Conservation (phyloP, 2,888 invertebrate species). For the Arctia plantaginis region DNA sequence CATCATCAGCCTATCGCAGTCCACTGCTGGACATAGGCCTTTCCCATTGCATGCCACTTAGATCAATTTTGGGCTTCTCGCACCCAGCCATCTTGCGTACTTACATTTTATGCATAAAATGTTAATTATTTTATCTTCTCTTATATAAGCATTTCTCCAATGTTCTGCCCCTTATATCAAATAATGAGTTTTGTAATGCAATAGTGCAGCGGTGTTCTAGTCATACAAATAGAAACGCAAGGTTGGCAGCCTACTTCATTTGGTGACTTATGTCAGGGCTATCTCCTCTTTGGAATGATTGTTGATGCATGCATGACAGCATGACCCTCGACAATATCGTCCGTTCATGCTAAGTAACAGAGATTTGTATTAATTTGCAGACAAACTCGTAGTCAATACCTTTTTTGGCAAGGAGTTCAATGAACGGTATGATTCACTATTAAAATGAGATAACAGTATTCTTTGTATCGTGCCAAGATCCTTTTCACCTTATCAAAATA, state of each 20-base stretch:
- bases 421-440: constrained; percentile 72
- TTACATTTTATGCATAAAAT: not conserved
- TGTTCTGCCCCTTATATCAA: constrained; percentile 56
- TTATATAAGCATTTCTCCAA: constrained; percentile 41
- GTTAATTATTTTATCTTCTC: constrained; percentile 6
- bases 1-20: too few species aligned
- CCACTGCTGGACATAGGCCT: too few species aligned
- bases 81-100: too few species aligned
- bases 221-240: constrained; percentile 79
- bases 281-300: constrained; percentile 67
- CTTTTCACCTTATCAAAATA: constrained; percentile 54
- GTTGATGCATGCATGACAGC: constrained; percentile 52
- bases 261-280: constrained; percentile 84
- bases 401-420: constrained; percentile 67
- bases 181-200: constrained; percentile 59
- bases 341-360: constrained; percentile 65
- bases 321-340: constrained; percentile 59
- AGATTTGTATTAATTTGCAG: constrained; percentile 62
- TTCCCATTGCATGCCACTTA: too few species aligned
- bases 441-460: constrained; percentile 56
- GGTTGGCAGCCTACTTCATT: constrained; percentile 82
- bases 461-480: constrained; percentile 54
- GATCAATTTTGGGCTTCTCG: too few species aligned
- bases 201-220: constrained; percentile 58
- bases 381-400: constrained; percentile 61